Evolutionary conservation across 2,113 vertebrate genomes (phyloP).

Genomic region (Lonchura striata): DNA sequence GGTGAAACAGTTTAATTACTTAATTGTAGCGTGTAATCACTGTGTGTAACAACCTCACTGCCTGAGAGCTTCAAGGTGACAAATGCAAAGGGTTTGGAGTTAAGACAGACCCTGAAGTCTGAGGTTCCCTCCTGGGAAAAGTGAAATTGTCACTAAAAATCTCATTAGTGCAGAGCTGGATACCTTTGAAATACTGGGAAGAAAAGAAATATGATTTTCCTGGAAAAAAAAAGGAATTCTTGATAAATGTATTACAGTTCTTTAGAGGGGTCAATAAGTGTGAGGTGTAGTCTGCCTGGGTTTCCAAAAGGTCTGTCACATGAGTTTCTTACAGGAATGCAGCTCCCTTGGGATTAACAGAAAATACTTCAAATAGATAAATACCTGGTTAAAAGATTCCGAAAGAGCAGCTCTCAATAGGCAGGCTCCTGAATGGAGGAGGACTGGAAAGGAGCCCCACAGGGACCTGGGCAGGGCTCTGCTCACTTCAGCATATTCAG

Average conservation of each 20-base stretch:
- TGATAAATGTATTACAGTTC: not conserved
- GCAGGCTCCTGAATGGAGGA: not conserved
- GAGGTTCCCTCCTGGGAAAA: not conserved
- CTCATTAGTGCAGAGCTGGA: not conserved
- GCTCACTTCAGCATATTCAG: not conserved
- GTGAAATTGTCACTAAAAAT: not conserved
- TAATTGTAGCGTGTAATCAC: not conserved
- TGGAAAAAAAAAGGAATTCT: not conserved
- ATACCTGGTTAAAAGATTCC: not conserved
- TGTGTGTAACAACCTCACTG: not conserved
- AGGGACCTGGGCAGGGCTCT: not conserved
- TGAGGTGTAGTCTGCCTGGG: not conserved
- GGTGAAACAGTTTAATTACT: not conserved
- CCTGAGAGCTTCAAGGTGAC: not conserved
- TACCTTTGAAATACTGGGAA: not conserved
- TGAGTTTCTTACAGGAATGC: not conserved
- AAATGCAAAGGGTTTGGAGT: not conserved
- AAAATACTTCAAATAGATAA: not conserved
- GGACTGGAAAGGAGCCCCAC: not conserved
- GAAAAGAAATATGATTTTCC: not conserved
- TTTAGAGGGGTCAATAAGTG: accelerated
- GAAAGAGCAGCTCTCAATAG: not conserved
- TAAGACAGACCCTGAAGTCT: not conserved
- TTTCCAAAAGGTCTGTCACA: not conserved
- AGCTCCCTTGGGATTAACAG: not conserved